These are phyloP conservation scores for Hippocampus barbouri DNA, from an alignment of 2,113 vertebrate species.

Conservation along the genomic window DNA sequence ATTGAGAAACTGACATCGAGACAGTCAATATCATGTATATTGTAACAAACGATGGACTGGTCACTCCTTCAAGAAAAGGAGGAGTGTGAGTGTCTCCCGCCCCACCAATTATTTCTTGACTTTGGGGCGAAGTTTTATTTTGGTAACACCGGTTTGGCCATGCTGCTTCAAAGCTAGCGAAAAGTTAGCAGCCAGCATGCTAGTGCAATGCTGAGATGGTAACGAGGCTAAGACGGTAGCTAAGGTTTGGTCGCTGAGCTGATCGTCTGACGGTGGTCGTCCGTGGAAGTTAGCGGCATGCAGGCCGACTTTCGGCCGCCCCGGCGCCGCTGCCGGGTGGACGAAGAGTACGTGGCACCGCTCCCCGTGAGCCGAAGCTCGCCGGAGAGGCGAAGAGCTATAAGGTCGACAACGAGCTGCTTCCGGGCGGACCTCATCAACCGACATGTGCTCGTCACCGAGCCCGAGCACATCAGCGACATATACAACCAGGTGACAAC, in stretches of 20 bases:
- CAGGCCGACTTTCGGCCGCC: constrained; percentile 81
- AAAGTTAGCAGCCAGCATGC: background rate
- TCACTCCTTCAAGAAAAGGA: too few species aligned
- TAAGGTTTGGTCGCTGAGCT: background rate
- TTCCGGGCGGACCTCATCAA: constrained; percentile 80
- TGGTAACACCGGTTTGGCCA: background rate
- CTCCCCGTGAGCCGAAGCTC: constrained; percentile 62
- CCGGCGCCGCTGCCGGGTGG: constrained; percentile 76
- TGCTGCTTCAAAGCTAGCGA: background rate
- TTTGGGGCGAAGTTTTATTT: background rate
- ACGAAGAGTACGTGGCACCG: constrained; percentile 75
- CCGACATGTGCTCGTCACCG: constrained; percentile 78
- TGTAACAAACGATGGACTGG: too few species aligned
- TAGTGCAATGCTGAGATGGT: background rate
- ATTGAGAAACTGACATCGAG: too few species aligned
- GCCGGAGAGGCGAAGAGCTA: constrained; percentile 2
- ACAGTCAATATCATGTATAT: too few species aligned
- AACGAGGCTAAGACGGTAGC: background rate
- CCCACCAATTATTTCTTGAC: too few species aligned
- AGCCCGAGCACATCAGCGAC: constrained; percentile 74
- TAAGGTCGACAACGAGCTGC: background rate
- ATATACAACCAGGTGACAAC: constrained; percentile 76
- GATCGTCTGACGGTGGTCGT: background rate
- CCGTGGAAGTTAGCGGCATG: constrained; percentile 22
- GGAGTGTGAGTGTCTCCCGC: too few species aligned